phyloP scores from a whole-genome alignment of 1,140 invertebrate species.

The Drosophila setifemur region DNA sequence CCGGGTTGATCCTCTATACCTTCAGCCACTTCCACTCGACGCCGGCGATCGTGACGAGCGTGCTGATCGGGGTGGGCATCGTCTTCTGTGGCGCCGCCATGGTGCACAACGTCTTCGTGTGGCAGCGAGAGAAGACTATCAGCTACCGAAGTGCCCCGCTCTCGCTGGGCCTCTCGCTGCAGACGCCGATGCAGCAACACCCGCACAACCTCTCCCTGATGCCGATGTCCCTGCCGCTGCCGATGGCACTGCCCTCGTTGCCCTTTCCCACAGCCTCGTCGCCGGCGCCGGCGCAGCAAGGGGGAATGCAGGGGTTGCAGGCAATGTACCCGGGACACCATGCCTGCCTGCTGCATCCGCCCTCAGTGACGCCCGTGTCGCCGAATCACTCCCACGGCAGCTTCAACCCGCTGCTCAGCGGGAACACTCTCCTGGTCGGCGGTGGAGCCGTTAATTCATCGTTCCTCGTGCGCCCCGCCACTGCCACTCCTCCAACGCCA shows the following conservation, averaged over 20 bases:
- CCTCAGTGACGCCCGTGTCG: constrained; percentile 77
- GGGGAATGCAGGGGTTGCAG: constrained; percentile 44
- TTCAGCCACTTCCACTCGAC: constrained; percentile 96
- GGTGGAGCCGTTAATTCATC: constrained; percentile 62
- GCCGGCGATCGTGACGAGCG: constrained; percentile 93
- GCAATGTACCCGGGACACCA: constrained; percentile 59
- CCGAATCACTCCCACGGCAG: constrained; percentile 81
- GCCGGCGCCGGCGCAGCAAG: background rate
- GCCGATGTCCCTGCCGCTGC: constrained; percentile 7
- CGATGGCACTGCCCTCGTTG: background rate
- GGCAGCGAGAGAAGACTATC: constrained; percentile 93
- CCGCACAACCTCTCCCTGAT: constrained; percentile 7
- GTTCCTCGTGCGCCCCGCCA: constrained; percentile 82
- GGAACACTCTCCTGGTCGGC: constrained; percentile 22
- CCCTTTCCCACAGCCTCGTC: constrained; percentile 24
- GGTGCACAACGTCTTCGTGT: constrained; percentile 96
- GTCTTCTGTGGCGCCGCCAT: constrained; percentile 95
- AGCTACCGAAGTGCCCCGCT: constrained; percentile 82
- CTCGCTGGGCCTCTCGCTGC: background rate
- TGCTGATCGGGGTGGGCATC: constrained; percentile 94
- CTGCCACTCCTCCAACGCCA: constrained; percentile 83
- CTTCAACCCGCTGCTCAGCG: constrained; percentile 72
- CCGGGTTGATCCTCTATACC: constrained; percentile 95
- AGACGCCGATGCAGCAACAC: background rate
- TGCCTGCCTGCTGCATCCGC: constrained; percentile 43